Evolutionary conservation across 2,797 vertebrate genomes (phyloP).

Genomic region (Cossypha dichroa): DNA sequence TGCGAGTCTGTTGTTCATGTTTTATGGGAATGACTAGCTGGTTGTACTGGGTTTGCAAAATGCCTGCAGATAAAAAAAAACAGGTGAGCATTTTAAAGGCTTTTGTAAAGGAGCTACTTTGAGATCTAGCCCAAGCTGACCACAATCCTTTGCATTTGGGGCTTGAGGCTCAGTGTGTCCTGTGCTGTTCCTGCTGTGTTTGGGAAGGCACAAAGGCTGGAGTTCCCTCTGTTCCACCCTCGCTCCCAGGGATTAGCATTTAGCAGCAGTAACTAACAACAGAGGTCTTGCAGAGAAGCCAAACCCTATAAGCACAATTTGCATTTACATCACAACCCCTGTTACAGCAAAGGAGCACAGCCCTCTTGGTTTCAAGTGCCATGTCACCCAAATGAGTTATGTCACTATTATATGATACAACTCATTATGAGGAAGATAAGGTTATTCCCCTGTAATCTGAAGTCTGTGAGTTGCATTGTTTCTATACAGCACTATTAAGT

Average conservation of each 20-base stretch:
- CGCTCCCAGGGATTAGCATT: neutral
- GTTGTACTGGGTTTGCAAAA: rapidly evolving
- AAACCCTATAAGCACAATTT: neutral
- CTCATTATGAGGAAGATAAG: neutral
- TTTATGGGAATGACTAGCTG: neutral
- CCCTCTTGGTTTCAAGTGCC: neutral
- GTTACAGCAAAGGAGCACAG: neutral
- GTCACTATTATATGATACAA: neutral
- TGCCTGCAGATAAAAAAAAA: neutral
- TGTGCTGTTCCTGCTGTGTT: neutral
- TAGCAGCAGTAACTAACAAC: neutral
- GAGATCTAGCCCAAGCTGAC: neutral
- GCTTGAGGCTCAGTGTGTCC: neutral
- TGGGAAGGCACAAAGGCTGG: neutral
- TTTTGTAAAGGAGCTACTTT: neutral
- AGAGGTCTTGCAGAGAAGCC: neutral
- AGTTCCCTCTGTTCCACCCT: neutral
- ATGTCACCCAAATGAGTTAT: neutral
- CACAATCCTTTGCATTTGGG: neutral
- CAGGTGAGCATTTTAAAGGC: neutral
- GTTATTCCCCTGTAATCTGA: neutral
- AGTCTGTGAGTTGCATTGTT: neutral
- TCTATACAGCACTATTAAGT: neutral
- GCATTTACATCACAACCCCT: neutral
- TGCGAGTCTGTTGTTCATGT: neutral